A percentile compares a stretch with the other conserved stretches of the same genome.
phyloP scores from a whole-genome alignment of 2,113 vertebrate genomes.

The Nymphicus hollandicus region DNA sequence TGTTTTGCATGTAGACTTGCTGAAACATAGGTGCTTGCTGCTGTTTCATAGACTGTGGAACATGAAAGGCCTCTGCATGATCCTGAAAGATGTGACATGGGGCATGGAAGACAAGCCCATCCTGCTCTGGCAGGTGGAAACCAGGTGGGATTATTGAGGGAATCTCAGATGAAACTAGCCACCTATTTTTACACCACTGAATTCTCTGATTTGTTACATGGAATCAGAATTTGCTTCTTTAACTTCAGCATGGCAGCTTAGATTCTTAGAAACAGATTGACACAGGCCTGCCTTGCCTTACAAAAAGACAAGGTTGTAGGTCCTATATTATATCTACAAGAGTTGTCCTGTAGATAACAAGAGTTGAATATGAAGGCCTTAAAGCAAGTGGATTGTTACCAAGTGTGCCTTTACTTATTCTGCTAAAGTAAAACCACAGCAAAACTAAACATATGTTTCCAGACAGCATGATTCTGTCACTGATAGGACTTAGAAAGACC shows the following conservation, averaged over 20 bases:
- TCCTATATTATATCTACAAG: background rate
- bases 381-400: background rate
- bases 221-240: background rate
- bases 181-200: background rate
- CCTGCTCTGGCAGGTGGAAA: background rate
- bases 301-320: background rate
- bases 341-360: background rate
- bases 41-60: background rate
- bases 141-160: background rate
- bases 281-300: background rate
- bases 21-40: background rate
- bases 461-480: background rate
- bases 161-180: background rate
- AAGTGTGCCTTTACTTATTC: background rate
- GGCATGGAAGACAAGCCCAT: background rate
- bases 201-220: background rate
- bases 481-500: background rate
- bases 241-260: background rate
- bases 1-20: background rate
- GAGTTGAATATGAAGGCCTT: background rate
- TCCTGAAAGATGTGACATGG: background rate
- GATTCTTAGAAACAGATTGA: background rate
- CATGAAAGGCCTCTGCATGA: background rate
- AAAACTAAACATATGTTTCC: background rate
- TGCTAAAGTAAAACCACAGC: background rate